Base-by-base conservation (phyloP, 1,140 invertebrate genomes). In the Drosophila mayri region DNA sequence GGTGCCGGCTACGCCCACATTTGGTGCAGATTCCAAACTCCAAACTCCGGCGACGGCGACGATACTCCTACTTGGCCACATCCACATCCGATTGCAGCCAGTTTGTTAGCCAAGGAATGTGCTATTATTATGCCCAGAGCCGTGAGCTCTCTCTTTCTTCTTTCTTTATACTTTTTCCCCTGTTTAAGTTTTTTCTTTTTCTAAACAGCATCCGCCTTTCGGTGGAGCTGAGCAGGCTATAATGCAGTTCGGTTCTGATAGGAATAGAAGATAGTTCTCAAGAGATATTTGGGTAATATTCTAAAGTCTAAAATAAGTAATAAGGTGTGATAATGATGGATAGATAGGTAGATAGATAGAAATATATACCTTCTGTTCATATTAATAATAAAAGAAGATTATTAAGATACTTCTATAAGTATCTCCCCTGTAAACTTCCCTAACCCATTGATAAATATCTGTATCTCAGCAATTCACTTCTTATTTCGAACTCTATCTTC, bases 61-160 rank as follows among this genome's bases (percentile, higher is more conserved):
- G 52, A 11, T 37, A 68, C 71, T 66, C 63, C 50, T 58, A 73
- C 58, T 72, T 71, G 66, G 66, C 59, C 66, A 71, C 61, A 55
- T 67, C 65, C 82, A 86, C 82, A 83, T 88, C 83, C 83, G 83
- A 87, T 87, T 88, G 84, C 67, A 85, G 84, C 66, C 80, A 82
- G 75, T 76, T 87, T 76, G 61, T 49, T 67, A 11, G 54, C 54
- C 35, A 22, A 68, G 83, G 83, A 79, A 87, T 86, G 70, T 87
- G 83, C 75, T 87, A 87, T 86, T 82, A 86, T 87, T 86, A 87
- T 79, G 79, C 66, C 66, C 79, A 76, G 62, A 64, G 55, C 62
- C 52, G 20, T 22, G 59, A 20, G n/a, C 32, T 54, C 47, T 43
- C 44, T 50, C 18, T 30, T 30, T 28, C 49, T 20, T 46, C 44